These are phyloP conservation scores for Pomacea canaliculata DNA, from an alignment of 2,888 invertebrate species.

Conservation along the genomic window DNA sequence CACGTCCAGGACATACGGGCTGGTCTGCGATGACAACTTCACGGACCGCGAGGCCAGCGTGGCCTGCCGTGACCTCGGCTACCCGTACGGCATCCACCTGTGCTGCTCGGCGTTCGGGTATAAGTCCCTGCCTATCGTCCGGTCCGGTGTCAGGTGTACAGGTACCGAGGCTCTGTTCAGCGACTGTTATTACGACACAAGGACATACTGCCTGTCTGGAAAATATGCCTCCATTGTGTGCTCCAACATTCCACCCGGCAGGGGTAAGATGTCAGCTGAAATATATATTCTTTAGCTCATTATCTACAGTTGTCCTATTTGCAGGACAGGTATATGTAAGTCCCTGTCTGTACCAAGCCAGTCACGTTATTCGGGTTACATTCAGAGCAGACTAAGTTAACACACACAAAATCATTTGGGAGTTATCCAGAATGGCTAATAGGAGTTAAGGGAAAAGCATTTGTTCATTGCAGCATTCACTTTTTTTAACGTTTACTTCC, in stretches of 20 bases:
- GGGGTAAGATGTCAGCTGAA: slow-evolving; percentile 34
- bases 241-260: slow-evolving; percentile 46
- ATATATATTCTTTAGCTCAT: too few relatives aligned
- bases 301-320: too few relatives aligned
- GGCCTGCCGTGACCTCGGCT: slow-evolving; percentile 25
- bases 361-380: too few relatives aligned
- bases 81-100: slow-evolving; percentile 25
- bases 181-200: slow-evolving; percentile 41
- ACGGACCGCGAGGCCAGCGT: slow-evolving; percentile 24
- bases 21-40: slow-evolving; percentile 30
- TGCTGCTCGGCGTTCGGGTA: slow-evolving; percentile 42
- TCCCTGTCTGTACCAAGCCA: too few relatives aligned
- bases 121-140: slow-evolving; percentile 29
- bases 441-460: too few relatives aligned
- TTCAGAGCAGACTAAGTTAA: too few relatives aligned
- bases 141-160: slow-evolving; percentile 45
- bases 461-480: too few relatives aligned
- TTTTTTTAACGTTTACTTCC: too few relatives aligned
- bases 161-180: slow-evolving; percentile 45
- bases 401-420: too few relatives aligned
- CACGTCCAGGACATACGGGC: slow-evolving; percentile 43
- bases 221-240: slow-evolving; percentile 57
- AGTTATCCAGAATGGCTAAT: too few relatives aligned
- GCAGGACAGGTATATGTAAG: too few relatives aligned
- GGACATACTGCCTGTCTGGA: slow-evolving; percentile 44